Evolutionary conservation across 2,113 vertebrate genomes (phyloP).

Genomic region (Irena cyanogastra): DNA sequence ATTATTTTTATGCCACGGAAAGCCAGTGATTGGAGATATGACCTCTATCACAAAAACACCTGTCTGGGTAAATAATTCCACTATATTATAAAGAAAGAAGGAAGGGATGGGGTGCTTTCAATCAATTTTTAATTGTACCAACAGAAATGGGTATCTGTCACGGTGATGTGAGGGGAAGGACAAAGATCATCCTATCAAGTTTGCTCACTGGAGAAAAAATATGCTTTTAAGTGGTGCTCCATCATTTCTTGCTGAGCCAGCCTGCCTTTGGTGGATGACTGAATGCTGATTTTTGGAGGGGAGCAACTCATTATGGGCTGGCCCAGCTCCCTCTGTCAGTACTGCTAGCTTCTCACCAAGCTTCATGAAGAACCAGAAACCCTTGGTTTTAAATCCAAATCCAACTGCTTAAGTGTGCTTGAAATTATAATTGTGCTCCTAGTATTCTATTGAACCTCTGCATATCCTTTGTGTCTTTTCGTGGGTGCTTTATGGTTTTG

Average conservation of each 20-base stretch:
- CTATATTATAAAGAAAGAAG: background rate
- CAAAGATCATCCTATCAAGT: background rate
- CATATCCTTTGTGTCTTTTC: background rate
- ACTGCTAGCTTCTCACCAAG: background rate
- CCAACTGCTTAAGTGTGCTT: background rate
- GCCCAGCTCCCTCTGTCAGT: background rate
- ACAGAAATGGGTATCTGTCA: background rate
- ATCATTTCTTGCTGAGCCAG: slow-evolving; percentile 2
- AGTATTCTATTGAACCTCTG: background rate
- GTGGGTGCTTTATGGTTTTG: background rate
- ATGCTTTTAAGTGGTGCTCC: background rate
- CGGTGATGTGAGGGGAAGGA: background rate
- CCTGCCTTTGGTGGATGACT: background rate
- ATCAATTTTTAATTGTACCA: slow-evolving; percentile 26
- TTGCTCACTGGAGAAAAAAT: background rate
- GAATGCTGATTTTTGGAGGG: background rate
- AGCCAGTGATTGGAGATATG: background rate
- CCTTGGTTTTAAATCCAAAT: accelerated
- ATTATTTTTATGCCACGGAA: background rate
- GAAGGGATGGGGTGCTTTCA: background rate
- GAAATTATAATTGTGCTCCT: background rate
- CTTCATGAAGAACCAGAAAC: background rate
- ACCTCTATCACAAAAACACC: slow-evolving; percentile 11
- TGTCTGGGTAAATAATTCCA: slow-evolving; percentile 23
- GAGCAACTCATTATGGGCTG: background rate